Percentiles rank a stretch among this genome's conserved stretches.
Conservation (phyloP, 2,888 invertebrate species). For the Heteromurus nitidus region DNA sequence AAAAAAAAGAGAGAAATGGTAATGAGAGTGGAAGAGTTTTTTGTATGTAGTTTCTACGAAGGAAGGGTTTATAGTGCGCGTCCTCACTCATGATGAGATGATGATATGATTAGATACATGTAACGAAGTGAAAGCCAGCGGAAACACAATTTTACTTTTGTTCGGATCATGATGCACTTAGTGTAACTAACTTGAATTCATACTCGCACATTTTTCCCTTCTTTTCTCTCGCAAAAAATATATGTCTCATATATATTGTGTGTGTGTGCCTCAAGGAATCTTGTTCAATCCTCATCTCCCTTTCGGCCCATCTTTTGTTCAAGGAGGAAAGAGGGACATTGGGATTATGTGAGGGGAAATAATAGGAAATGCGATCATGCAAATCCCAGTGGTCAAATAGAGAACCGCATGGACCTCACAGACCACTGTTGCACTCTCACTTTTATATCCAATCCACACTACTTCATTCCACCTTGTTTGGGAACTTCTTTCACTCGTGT, state of each 20-base stretch:
- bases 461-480: too few species aligned
- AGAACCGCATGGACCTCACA: background rate
- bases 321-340: background rate
- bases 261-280: background rate
- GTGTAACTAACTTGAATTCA: background rate
- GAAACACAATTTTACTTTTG: background rate
- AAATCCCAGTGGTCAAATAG: slow-evolving; percentile 21
- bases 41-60: too few species aligned
- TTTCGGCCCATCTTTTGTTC: background rate
- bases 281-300: background rate
- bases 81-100: background rate
- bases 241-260: slow-evolving; percentile 1
- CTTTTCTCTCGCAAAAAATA: background rate
- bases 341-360: too few species aligned
- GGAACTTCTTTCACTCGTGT: too few species aligned
- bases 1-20: background rate
- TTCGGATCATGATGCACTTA: too few species aligned
- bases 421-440: background rate
- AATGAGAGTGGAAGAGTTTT: background rate
- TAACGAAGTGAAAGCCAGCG: background rate
- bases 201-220: background rate
- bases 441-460: background rate
- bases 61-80: too few species aligned
- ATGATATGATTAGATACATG: slow-evolving; percentile 6
- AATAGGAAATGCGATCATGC: slow-evolving; percentile 7